Base-by-base conservation (phyloP, 2,888 invertebrate genomes). In the Lobophora halterata region DNA sequence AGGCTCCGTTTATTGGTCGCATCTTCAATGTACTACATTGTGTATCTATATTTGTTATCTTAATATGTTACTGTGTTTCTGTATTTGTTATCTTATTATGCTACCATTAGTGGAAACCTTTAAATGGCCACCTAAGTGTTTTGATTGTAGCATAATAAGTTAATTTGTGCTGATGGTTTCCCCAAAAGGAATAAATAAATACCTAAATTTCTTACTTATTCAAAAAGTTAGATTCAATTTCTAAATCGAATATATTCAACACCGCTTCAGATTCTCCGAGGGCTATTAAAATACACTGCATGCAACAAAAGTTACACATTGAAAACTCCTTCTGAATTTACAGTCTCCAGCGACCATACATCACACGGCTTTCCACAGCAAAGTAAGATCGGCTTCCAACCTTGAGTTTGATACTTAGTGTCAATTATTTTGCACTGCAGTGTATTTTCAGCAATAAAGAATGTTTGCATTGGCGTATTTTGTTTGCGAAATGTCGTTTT, bases 241-340 rank as follows among this genome's bases (percentile, higher is more conserved):
- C 41, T 40, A 49, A 37, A 37, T 37, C 30, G 27, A 49, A 51
- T 44, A 52, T 44, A 46, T 49, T 44, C 46, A 42, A 40, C 36
- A 24, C 31, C 42, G 11, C 38, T 45, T 38, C 40, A 39, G 36
- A 45, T 46, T 45, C 49, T 52, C 44, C 23, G 20, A 37, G 27
- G 23, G 37, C 39, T 34, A 52, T 52, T 49, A 52, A 51, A 52
- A 45, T 52, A 52, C 49, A 46, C 40, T 45, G 49, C 46, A 37
- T 40, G 44, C 39, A 42, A 49, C 46, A 49, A 52, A 38, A 38
- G 26, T 35, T 24, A 32, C 31, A 39, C 39, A 45, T 35, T 34
- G 35, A 21, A 39, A 27, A 38, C 33, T 30, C 24, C 41, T 34
- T 46, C 37, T 37, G 33, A 37, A 41, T 46, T 41, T 46, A 46